A percentile compares a stretch with the other conserved stretches of the same genome.
These are phyloP conservation scores for Deroptyus accipitrinus DNA, from an alignment of 2,113 vertebrate genomes.

Conservation along the genomic window DNA sequence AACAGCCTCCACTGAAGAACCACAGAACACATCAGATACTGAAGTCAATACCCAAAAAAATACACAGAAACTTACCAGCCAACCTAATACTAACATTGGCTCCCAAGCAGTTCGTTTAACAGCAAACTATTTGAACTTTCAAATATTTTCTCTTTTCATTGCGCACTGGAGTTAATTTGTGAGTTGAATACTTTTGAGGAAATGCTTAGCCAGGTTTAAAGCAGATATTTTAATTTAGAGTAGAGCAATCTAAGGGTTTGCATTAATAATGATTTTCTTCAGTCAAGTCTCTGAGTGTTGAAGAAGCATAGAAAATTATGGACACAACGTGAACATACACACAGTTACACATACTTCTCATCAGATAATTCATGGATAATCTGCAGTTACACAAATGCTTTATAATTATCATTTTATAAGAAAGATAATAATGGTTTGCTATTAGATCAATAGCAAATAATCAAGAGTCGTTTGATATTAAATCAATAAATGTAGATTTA, in stretches of 20 bases:
- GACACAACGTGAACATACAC: accelerated
- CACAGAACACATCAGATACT: neutral
- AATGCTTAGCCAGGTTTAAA: neutral
- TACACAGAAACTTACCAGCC: neutral
- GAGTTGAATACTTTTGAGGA: neutral
- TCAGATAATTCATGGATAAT: conserved; percentile 42
- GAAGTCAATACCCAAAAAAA: conserved; percentile 15
- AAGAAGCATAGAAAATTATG: conserved; percentile 2
- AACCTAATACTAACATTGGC: neutral
- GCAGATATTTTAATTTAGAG: neutral
- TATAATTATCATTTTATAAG: neutral
- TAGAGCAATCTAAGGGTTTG: neutral
- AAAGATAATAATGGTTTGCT: neutral
- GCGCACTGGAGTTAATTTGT: neutral
- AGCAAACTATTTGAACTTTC: neutral
- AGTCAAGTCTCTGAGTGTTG: neutral
- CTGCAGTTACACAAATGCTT: conserved; percentile 18
- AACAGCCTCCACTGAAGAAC: conserved; percentile 44
- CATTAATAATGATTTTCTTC: neutral
- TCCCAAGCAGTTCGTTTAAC: neutral
- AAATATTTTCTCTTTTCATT: conserved; percentile 9
- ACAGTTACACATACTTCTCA: neutral
- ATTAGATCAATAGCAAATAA: conserved; percentile 55
- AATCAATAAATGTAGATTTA: conserved; percentile 58
- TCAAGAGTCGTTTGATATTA: conserved; percentile 18